Conservation (phyloP, 2,888 invertebrate genomes). For the Melanostoma scalare region DNA sequence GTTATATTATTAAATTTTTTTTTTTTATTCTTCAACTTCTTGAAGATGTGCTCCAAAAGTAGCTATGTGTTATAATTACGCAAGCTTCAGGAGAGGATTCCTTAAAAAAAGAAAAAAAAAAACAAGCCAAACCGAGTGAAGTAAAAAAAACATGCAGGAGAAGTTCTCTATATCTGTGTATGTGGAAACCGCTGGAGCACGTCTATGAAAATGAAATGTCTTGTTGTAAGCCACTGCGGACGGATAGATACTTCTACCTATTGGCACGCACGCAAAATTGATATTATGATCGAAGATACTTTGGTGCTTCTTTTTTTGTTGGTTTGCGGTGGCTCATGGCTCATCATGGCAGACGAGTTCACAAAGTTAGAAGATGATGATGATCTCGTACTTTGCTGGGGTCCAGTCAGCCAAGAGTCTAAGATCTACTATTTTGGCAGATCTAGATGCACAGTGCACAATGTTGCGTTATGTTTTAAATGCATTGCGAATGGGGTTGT, state of each 20-base stretch:
- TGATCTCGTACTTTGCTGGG: constrained; percentile 2
- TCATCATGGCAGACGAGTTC: constrained; percentile 30
- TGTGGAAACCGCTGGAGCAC: constrained; percentile 45
- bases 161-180: constrained; percentile 17
- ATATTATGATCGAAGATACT: constrained; percentile 69
- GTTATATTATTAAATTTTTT: constrained; percentile 53
- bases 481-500: constrained; percentile 49
- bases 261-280: constrained; percentile 72
- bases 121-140: neutral
- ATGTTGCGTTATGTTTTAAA: constrained; percentile 21
- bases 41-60: constrained; percentile 29
- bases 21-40: constrained; percentile 24
- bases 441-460: constrained; percentile 58
- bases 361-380: constrained; percentile 16
- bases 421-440: constrained; percentile 56
- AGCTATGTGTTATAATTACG: constrained; percentile 70
- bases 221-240: constrained; percentile 32
- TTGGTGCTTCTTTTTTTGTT: constrained; percentile 30
- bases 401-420: constrained; percentile 12
- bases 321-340: constrained; percentile 9
- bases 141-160: constrained; percentile 55
- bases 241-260: constrained; percentile 43
- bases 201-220: constrained; percentile 66
- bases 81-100: constrained; percentile 62
- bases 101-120: constrained; percentile 25